These are phyloP conservation scores for Pseudolycoriella hygida DNA, from an alignment of 2,888 invertebrate species.

Conservation along the genomic window DNA sequence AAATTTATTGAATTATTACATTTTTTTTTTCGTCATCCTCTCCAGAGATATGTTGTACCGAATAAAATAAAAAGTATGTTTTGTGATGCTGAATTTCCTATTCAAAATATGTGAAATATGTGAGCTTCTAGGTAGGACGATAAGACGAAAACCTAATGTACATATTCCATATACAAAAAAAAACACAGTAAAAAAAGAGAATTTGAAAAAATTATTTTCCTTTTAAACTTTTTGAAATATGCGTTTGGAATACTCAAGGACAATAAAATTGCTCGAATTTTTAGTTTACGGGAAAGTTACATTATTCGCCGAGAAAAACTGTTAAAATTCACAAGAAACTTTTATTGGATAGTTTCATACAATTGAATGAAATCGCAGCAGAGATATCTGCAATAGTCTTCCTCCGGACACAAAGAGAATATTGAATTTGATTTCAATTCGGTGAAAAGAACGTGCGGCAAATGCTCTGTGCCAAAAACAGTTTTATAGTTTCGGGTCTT, in stretches of 20 bases:
- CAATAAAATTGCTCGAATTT: neutral
- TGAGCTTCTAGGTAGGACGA: no score
- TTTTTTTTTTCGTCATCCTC: neutral
- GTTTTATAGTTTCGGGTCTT: slow-evolving; percentile 1
- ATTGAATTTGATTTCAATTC: slow-evolving; percentile 3
- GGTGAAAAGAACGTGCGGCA: neutral
- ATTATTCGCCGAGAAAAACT: slow-evolving; percentile 1
- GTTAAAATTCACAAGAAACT: slow-evolving; percentile 3
- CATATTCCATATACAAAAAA: neutral
- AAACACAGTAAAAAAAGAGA: neutral
- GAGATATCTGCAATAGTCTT: slow-evolving; percentile 3
- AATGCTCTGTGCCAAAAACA: slow-evolving; percentile 1
- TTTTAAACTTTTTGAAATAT: slow-evolving; percentile 2
- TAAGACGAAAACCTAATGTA: no score
- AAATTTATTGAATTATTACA: neutral
- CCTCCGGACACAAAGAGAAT: slow-evolving; percentile 3
- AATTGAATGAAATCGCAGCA: neutral
- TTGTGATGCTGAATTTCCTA: neutral
- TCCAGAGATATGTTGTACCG: neutral
- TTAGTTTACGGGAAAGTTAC: neutral
- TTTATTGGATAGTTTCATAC: slow-evolving; percentile 3
- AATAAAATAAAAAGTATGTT: neutral
- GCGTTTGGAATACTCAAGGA: slow-evolving; percentile 2
- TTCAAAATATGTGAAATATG: neutral
- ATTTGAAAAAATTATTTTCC: slow-evolving; percentile 1